Base-by-base conservation (phyloP, 92 coral and sea anemone species). In the Virgularia gustaviana region DNA sequence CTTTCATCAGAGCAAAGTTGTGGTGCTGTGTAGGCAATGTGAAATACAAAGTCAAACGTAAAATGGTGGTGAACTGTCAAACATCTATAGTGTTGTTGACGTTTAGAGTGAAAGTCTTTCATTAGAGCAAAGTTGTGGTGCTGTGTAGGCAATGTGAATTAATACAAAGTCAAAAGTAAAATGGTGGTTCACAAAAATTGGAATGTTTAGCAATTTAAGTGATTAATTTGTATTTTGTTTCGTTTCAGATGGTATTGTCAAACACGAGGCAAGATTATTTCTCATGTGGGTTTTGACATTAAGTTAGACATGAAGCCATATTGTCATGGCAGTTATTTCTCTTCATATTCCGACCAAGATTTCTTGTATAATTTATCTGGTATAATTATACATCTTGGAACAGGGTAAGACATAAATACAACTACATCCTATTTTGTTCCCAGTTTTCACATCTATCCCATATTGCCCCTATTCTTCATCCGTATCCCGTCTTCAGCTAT, bases 211-310 rank as follows among this genome's bases (percentile, higher is more conserved):
- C 51, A 43, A 1, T 43, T 13, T 16, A 43, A 43, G 51, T 1
- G 19, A 16, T 43, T 16, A 16, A 5, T 5, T 43, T 20, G 13
- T 43, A 43, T 43, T 43, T 43, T n/a, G n/a, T n/a, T n/a, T n/a
- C n/a, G n/a, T n/a, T n/a, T n/a, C 52, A 68, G 75, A 25, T 68
- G 75, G 75, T 68, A 68, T 38, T 68, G 75, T 20, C 61, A 49
- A 18, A 68, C 75, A 25, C 41, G 75, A 51, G 75, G 45, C 1
- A 68, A 68, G 27, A 68, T 68, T 4, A 49, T 68, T 68, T 68
- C 75, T 4, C 75, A 68, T 68, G 75, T 68, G 18, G 43, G 52
- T 31, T 68, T 68, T 68, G 75, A 68, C 12, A 19, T 49, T 59
- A 34, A 68, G 33, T 49, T 68, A 8, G 75, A 68, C 25, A 68